Evolutionary conservation across 2,888 invertebrate species (phyloP).

Genomic region (Drosophila flavopinicola): DNA sequence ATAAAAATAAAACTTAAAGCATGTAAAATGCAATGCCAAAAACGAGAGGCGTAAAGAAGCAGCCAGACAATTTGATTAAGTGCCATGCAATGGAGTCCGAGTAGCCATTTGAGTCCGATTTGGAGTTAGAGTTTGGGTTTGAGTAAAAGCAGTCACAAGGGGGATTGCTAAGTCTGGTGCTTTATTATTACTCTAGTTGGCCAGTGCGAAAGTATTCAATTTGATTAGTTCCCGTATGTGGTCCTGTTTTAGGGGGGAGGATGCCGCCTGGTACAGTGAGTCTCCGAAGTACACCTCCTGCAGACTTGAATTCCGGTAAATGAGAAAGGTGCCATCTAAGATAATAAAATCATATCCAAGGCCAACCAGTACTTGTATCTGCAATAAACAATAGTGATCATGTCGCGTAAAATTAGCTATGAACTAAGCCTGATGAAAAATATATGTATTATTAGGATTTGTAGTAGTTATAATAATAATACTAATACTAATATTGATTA

Average conservation of each 20-base stretch:
- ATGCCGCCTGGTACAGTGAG: too few relatives aligned
- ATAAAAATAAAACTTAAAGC: neutral
- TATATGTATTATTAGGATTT: too few relatives aligned
- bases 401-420: too few relatives aligned
- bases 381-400: too few relatives aligned
- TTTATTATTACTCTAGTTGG: slow-evolving; percentile 31
- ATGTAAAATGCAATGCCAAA: slow-evolving; percentile 42
- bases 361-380: slow-evolving; percentile 30
- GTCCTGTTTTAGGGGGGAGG: neutral
- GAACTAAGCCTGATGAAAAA: too few relatives aligned
- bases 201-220: slow-evolving; percentile 28
- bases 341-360: slow-evolving; percentile 45
- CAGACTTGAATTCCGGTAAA: slow-evolving; percentile 3
- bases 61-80: slow-evolving; percentile 65
- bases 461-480: too few relatives aligned
- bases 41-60: slow-evolving; percentile 29
- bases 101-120: neutral
- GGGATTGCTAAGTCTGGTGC: neutral
- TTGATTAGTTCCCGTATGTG: slow-evolving; percentile 35
- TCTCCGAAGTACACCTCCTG: neutral
- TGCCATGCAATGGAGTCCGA: slow-evolving; percentile 38
- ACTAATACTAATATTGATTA: too few relatives aligned
- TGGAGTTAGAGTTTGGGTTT: neutral
- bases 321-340: slow-evolving; percentile 38
- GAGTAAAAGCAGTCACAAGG: neutral